Evolutionary conservation across 2,113 vertebrate genomes (phyloP).

Genomic region (Cacatua alba): DNA sequence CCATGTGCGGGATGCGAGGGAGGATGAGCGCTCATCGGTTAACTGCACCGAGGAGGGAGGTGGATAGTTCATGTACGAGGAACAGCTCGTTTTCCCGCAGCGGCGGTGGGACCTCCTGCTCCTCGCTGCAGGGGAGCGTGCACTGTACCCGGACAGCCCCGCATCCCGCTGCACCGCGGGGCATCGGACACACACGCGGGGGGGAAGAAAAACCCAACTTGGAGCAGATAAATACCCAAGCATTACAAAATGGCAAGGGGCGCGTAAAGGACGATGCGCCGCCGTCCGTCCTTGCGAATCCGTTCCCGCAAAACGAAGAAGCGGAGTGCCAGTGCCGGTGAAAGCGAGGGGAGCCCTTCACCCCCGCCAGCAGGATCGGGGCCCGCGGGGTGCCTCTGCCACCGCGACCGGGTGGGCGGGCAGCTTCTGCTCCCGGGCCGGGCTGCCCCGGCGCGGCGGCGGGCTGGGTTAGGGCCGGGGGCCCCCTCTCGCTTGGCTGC

Average conservation of each 20-base stretch:
- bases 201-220: background rate
- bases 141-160: background rate
- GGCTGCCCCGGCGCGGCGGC: background rate
- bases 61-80: background rate
- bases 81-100: background rate
- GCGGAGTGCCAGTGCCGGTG: background rate
- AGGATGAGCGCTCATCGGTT: background rate
- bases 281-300: background rate
- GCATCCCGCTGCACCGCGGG: background rate
- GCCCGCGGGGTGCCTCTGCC: background rate
- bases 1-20: too few species aligned
- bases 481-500: constrained; percentile 62
- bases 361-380: too few species aligned
- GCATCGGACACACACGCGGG: background rate
- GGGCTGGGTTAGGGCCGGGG: background rate
- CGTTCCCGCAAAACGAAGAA: background rate
- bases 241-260: background rate
- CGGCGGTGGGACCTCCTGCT: background rate
- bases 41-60: background rate
- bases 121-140: background rate
- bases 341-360: background rate
- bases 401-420: background rate
- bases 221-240: background rate
- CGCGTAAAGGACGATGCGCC: background rate
- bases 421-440: background rate